A percentile compares a stretch with the other conserved stretches of the same genome.
Conservation (phyloP, 1,140 invertebrate species). For the Drosophila sulfurigaster region DNA sequence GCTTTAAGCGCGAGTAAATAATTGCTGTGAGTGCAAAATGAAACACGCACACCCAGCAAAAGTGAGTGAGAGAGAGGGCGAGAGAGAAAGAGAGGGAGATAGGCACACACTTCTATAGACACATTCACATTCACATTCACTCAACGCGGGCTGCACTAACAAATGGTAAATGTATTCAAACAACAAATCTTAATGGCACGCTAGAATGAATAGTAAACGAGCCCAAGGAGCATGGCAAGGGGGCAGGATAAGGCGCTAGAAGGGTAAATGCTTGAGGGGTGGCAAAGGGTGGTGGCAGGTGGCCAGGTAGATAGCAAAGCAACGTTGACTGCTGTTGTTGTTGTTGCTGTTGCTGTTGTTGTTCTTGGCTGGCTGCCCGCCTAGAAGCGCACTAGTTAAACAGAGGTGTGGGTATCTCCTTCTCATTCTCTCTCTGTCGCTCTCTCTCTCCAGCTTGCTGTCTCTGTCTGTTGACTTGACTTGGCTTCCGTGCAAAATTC, state of each 20-base stretch:
- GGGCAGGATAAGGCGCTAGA: slow-evolving; percentile 10
- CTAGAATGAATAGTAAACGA: slow-evolving; percentile 83
- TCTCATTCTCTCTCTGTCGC: slow-evolving; percentile 3
- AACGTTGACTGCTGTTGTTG: slow-evolving; percentile 27
- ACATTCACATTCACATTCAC: slow-evolving; percentile 26
- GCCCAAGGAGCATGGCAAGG: slow-evolving; percentile 31
- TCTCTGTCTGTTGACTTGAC: slow-evolving; percentile 69
- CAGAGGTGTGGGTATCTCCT: slow-evolving; percentile 2
- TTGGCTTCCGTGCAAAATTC: slow-evolving; percentile 82
- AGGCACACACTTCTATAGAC: slow-evolving; percentile 21
- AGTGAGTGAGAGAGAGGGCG: too few species aligned
- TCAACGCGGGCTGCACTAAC: slow-evolving; percentile 68
- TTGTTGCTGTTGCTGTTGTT: slow-evolving; percentile 26
- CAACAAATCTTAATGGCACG: slow-evolving; percentile 84
- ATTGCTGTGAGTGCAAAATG: slow-evolving; percentile 82
- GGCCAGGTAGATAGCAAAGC: slow-evolving; percentile 45
- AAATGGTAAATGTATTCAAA: slow-evolving; percentile 83
- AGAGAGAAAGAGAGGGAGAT: slow-evolving; percentile 1
- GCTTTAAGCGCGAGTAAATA: slow-evolving; percentile 84
- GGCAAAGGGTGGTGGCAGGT: slow-evolving; percentile 17
- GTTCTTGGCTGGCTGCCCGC: slow-evolving; percentile 30
- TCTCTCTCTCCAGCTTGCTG: not conserved
- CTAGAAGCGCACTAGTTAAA: slow-evolving; percentile 16
- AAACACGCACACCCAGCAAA: slow-evolving; percentile 44
- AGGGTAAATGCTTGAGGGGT: slow-evolving; percentile 40